These are phyloP conservation scores for Napeogenes sylphis DNA, from an alignment of 2,888 invertebrate species.

Conservation along the genomic window DNA sequence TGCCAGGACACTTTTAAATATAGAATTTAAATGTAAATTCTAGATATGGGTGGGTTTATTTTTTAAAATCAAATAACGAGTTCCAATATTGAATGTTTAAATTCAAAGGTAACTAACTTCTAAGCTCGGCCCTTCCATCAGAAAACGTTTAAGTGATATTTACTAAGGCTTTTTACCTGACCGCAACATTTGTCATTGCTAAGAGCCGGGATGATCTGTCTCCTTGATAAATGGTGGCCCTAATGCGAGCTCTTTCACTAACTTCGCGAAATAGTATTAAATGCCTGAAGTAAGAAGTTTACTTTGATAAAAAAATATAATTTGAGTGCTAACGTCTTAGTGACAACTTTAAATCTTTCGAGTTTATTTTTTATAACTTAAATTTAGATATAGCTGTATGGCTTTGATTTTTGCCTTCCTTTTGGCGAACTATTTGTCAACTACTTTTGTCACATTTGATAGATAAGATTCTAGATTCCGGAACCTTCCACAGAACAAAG, in stretches of 20 bases:
- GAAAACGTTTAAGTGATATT: slow-evolving; percentile 53
- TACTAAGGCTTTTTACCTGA: slow-evolving; percentile 66
- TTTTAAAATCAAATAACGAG: background rate
- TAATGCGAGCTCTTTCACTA: slow-evolving; percentile 58
- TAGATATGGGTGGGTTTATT: background rate
- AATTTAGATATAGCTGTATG: too few species aligned
- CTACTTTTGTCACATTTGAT: too few species aligned
- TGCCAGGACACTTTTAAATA: slow-evolving; percentile 1
- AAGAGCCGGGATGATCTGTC: slow-evolving; percentile 65
- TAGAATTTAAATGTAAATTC: background rate
- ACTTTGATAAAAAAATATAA: slow-evolving; percentile 11
- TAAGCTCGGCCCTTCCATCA: slow-evolving; percentile 25
- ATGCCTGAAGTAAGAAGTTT: slow-evolving; percentile 21
- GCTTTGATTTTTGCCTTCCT: too few species aligned
- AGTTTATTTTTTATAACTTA: background rate
- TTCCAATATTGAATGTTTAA: slow-evolving; percentile 6
- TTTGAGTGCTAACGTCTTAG: slow-evolving; percentile 6
- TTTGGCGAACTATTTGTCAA: too few species aligned
- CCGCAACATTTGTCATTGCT: slow-evolving; percentile 67
- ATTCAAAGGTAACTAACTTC: slow-evolving; percentile 7
- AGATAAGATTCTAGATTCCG: too few species aligned
- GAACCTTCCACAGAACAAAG: too few species aligned
- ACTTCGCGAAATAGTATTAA: slow-evolving; percentile 34
- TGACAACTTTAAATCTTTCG: background rate
- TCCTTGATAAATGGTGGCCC: slow-evolving; percentile 60